A percentile compares a stretch with the other conserved stretches of the same genome.
These are phyloP conservation scores for Unio pictorum DNA, from an alignment of 2,888 invertebrate species.

Conservation along the genomic window DNA sequence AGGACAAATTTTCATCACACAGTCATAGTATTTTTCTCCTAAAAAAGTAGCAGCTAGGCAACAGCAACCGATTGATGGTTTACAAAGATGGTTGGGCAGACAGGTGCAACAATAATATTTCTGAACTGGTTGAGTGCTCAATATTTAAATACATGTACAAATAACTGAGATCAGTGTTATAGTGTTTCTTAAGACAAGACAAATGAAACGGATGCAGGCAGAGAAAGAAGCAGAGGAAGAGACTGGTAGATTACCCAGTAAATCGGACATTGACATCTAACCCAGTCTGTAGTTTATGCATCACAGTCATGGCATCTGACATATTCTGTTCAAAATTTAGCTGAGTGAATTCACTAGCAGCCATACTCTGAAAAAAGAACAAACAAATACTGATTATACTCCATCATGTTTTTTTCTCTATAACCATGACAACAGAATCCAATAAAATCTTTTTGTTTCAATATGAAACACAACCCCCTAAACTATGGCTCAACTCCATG, in stretches of 20 bases:
- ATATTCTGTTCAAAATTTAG: slow-evolving; percentile 75
- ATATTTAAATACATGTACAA: slow-evolving; percentile 4
- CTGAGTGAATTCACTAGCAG: slow-evolving; percentile 61
- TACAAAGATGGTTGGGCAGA: too few relatives aligned
- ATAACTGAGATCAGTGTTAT: background rate
- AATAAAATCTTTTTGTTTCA: too few relatives aligned
- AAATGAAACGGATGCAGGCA: background rate
- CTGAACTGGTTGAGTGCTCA: background rate
- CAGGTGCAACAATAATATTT: background rate
- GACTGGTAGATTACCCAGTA: slow-evolving; percentile 62
- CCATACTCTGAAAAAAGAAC: slow-evolving; percentile 65
- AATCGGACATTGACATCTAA: slow-evolving; percentile 76
- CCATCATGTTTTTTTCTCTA: too few relatives aligned
- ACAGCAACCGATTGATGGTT: too few relatives aligned
- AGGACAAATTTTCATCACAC: too few relatives aligned
- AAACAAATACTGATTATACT: background rate
- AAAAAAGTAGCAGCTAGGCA: too few relatives aligned
- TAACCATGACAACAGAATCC: too few relatives aligned
- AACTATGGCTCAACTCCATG: too few relatives aligned
- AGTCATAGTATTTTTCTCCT: too few relatives aligned
- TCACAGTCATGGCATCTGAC: slow-evolving; percentile 74
- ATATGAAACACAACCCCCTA: too few relatives aligned
- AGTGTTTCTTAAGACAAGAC: background rate
- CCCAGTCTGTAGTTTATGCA: slow-evolving; percentile 75
- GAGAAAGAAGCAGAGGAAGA: background rate